A percentile compares a stretch with the other conserved stretches of the same genome.
Evolutionary conservation across 2,888 invertebrate genomes (phyloP).

Genomic region (Corbicula japonica): DNA sequence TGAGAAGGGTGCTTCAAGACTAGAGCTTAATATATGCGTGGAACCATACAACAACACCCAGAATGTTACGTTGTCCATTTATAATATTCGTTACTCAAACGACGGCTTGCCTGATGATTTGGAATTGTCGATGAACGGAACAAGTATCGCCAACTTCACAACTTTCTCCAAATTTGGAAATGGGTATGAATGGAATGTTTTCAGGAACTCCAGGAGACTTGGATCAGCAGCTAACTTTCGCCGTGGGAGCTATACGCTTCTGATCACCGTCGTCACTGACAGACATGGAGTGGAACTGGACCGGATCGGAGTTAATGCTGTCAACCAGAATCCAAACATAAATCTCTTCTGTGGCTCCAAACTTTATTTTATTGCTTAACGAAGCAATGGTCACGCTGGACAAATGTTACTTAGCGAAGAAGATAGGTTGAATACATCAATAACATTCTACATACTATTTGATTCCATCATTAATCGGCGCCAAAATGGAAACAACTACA

Average conservation of each 20-base stretch:
- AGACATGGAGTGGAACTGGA: conserved; percentile 43
- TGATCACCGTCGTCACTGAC: conserved; percentile 31
- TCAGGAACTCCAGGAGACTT: conserved; percentile 9
- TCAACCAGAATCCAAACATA: conserved; percentile 35
- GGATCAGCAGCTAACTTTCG: conserved; percentile 9
- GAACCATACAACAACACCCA: background rate
- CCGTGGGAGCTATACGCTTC: conserved; percentile 20
- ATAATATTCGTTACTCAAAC: conserved; percentile 34
- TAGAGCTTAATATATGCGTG: conserved; percentile 23
- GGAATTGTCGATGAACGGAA: background rate
- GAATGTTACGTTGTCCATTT: conserved; percentile 8
- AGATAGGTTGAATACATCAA: no score
- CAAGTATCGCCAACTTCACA: conserved; percentile 12
- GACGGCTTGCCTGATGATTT: conserved; percentile 27
- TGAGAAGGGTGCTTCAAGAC: background rate
- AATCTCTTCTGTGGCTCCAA: conserved; percentile 46
- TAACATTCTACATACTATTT: no score
- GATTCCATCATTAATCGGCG: no score
- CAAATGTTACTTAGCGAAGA: no score
- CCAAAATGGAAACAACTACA: no score
- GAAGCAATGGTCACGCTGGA: no score
- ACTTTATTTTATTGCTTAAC: background rate
- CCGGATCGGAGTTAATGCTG: conserved; percentile 37
- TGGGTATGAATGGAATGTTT: conserved; percentile 42
- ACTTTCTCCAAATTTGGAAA: conserved; percentile 14